Percentiles rank a stretch among this genome's conserved stretches.
Conservation (phyloP, 2,797 vertebrate genomes). For the Malurus splendens region DNA sequence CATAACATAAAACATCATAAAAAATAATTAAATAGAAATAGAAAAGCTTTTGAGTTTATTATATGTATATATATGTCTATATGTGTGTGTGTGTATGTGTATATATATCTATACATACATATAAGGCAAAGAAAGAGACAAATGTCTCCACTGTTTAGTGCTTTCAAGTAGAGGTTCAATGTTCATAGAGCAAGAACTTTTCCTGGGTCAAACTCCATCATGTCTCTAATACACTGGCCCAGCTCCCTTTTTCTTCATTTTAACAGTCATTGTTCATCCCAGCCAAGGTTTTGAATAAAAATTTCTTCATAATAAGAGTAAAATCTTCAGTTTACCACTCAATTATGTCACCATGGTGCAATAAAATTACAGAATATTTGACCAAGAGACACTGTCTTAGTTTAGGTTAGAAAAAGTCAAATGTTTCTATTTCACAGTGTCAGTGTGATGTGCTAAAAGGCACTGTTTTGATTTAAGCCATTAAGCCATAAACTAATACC, state of each 20-base stretch:
- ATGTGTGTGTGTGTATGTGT: accelerated
- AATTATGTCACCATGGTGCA: neutral
- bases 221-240: neutral
- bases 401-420: neutral
- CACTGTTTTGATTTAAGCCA: neutral
- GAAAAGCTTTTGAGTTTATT: neutral
- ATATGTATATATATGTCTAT: too few species aligned
- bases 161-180: neutral
- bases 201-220: neutral
- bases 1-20: neutral
- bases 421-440: neutral
- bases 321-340: neutral
- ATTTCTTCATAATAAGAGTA: neutral
- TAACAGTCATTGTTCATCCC: neutral
- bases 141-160: neutral
- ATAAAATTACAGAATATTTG: neutral
- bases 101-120: neutral
- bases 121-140: neutral
- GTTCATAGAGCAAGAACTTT: neutral
- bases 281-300: neutral
- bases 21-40: neutral
- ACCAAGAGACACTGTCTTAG: neutral
- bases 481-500: neutral
- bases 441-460: neutral
- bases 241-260: neutral